Evolutionary conservation across 1,140 invertebrate genomes (phyloP), one percentile per base, ranked within the genome.

Genomic region (Euura lappo): DNA sequence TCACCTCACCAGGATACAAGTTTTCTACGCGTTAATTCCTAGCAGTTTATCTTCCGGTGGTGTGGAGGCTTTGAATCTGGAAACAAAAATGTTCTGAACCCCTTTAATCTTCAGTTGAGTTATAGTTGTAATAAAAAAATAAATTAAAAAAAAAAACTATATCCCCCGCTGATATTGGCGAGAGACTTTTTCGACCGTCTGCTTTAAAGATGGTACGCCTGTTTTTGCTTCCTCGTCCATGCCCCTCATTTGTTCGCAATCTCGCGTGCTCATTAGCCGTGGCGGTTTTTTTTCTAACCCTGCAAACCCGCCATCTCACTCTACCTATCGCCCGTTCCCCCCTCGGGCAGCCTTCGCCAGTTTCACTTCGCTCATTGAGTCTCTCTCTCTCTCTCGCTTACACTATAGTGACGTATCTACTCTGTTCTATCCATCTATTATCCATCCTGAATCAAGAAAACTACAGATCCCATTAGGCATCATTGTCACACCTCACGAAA

Each of bases 211-310:
- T 60, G 51, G 8, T 60, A 8, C 13, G 8, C 8, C 51, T 60
- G 51, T 60, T 60, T 60, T 60, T 60, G 51, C 51, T 60, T 60
- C 13, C 51, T 60, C 10, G 3, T n/a, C 13, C 51, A 10, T 68
- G 44, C 8, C 66, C 66, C 66, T 68, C 66, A 68, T 68, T 68
- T 68, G 66, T 44, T 44, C 28, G 66, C 66, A 68, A 68, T 68
- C 66, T 68, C 66, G 28, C 66, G 66, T 68, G 66, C 66, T 68
- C 66, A 68, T 68, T 68, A 68, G 66, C 66, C 66, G 66, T 68
- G 66, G 4, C 66, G 66, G 44, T 2, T 28, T 28, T 68, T 68
- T 64, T 67, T 68, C 42, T 68, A 68, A 68, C 66, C 44, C 10
- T 44, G 66, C 66, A 68, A 68, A 68, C 66, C 44, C 10, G 8